Base-by-base conservation (phyloP, 2,113 vertebrate species). In the Oreocharis arfaki region DNA sequence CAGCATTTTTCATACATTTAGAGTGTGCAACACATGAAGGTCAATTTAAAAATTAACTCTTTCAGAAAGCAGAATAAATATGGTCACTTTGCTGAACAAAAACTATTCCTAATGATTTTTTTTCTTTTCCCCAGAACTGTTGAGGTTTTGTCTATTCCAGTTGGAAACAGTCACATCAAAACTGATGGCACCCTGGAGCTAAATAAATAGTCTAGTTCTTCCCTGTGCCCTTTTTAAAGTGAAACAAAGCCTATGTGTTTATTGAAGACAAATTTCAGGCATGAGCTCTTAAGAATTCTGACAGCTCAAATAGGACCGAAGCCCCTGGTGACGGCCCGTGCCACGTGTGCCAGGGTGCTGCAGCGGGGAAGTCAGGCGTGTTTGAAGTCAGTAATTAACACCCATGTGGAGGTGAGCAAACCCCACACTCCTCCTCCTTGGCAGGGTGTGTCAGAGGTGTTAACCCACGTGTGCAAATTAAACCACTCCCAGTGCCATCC, bases 71-170 rank as follows among this genome's bases (percentile, higher is more conserved):
- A 83, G 16, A 23, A 52, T 49, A 96, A 95, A 90, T 87, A 92
- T 46, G 68, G 78, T 81, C 84, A 90, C 49, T 93, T 84, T 71
- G 60, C 49, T 94, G 94, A 97, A 97, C 87, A 94, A 89, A 95
- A 94, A 50, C 10, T 13, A 91, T 50, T 91, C 57, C 57, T 60
- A 67, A 75, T 13, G 30, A 76, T 80, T 86, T 64, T 80, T 67
- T 89, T 80, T 67, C 17, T 44, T 35, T 18, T 2, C 6, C 7
- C 16, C 63, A 88, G 55, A 52, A 92, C 83, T 70, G 86, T 56
- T 65, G 70, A 90, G 65, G 55, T 97, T 94, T 74, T 81, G 59
- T 44, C 78, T 75, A 20, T 53, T 81, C 42, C n/a, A 47, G 16
- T 12, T 81, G 53, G 94, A 74, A 97, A 91, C 78, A 78, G 53